Evolutionary conservation across 1,140 invertebrate species (phyloP).

Genomic region (Tetragnatha versicolor): DNA sequence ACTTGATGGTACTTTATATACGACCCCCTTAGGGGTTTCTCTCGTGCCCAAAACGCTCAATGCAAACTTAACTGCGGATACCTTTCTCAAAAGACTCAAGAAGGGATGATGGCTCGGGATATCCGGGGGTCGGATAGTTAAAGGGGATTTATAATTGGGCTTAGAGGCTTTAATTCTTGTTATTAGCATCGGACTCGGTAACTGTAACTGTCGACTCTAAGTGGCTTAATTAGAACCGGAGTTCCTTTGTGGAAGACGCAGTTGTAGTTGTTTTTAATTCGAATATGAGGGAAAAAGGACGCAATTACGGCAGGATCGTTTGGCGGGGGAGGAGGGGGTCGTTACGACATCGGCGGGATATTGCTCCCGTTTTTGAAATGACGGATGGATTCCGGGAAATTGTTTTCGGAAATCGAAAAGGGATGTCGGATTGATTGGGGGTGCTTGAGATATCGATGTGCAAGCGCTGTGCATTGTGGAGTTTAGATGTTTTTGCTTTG

Average conservation of each 20-base stretch:
- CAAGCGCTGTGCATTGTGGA: too few species aligned
- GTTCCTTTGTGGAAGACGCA: too few species aligned
- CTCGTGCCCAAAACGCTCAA: too few species aligned
- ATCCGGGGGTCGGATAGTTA: too few species aligned
- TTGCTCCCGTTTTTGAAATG: neutral
- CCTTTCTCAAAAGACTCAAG: too few species aligned
- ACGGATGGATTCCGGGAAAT: too few species aligned
- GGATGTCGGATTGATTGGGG: neutral
- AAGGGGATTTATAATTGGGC: conserved; percentile 40
- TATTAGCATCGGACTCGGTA: conserved; percentile 17
- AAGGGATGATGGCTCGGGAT: too few species aligned
- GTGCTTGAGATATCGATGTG: too few species aligned
- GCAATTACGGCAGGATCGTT: conserved; percentile 14
- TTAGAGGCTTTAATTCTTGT: conserved; percentile 19
- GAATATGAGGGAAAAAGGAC: neutral
- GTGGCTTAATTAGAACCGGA: conserved; percentile 3
- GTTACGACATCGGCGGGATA: neutral
- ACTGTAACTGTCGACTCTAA: conserved; percentile 2
- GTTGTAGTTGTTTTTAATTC: conserved; percentile 2
- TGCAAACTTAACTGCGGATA: too few species aligned
- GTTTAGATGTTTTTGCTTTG: too few species aligned
- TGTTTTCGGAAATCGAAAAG: neutral
- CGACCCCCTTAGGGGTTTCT: too few species aligned
- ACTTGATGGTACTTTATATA: too few species aligned
- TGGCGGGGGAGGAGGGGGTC: neutral